Conservation (phyloP, 2,888 invertebrate species). For the Choristoneura rosaceana region DNA sequence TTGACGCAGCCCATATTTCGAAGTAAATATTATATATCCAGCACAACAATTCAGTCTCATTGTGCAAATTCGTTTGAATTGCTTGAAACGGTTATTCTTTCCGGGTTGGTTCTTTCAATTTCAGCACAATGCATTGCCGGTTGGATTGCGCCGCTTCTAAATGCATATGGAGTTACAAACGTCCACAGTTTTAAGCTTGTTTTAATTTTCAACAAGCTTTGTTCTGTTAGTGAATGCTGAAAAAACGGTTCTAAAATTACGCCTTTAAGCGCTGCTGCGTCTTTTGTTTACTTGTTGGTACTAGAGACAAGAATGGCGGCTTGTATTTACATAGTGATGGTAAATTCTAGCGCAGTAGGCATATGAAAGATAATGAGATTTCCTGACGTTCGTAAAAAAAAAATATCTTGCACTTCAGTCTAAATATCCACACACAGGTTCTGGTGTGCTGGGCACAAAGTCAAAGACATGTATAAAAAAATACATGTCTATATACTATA, state of each 20-base stretch:
- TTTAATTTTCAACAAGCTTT: slow-evolving; percentile 43
- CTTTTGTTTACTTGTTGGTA: slow-evolving; percentile 18
- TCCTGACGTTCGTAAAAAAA: background rate
- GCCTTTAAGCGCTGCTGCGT: slow-evolving; percentile 29
- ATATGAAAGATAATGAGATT: background rate
- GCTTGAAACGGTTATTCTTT: slow-evolving; percentile 45
- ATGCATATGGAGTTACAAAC: slow-evolving; percentile 43
- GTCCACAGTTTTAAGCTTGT: slow-evolving; percentile 42
- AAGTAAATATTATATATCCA: slow-evolving; percentile 15
- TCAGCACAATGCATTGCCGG: slow-evolving; percentile 41
- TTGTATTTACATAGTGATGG: slow-evolving; percentile 19
- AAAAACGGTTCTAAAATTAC: slow-evolving; percentile 31
- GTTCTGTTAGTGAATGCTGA: slow-evolving; percentile 32
- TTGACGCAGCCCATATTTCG: slow-evolving; percentile 17
- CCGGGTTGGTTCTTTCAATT: slow-evolving; percentile 44
- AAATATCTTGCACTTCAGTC: no score
- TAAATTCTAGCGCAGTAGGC: background rate
- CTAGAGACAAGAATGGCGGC: slow-evolving; percentile 19
- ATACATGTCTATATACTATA: no score
- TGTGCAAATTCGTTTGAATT: slow-evolving; percentile 40
- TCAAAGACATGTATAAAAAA: no score
- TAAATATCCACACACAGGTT: no score
- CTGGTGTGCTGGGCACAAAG: no score
- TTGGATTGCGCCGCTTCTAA: slow-evolving; percentile 37
- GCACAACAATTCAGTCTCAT: slow-evolving; percentile 28